Percentiles rank a stretch among this genome's conserved stretches.
Conservation (phyloP, 2,888 invertebrate species). For the Achlya flavicornis region DNA sequence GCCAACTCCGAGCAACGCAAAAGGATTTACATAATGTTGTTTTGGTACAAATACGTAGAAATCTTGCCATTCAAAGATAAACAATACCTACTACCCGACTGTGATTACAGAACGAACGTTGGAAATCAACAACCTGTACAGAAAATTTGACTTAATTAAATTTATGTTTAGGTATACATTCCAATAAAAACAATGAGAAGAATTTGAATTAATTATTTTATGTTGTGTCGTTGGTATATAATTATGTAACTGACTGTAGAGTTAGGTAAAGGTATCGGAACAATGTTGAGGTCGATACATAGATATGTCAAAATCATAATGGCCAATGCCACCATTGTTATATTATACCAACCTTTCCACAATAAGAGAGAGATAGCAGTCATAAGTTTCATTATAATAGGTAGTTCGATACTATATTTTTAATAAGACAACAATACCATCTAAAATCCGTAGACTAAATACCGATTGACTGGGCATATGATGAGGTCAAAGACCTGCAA, state of each 20-base stretch:
- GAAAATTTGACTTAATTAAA: slow-evolving; percentile 40
- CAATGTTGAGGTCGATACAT: no score
- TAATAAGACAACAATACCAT: no score
- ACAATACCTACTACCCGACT: slow-evolving; percentile 23
- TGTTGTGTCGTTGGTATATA: background rate
- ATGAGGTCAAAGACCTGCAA: no score
- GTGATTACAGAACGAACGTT: slow-evolving; percentile 34
- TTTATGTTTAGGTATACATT: slow-evolving; percentile 30
- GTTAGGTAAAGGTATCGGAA: no score
- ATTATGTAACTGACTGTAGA: background rate
- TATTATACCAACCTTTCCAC: no score
- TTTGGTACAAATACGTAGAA: slow-evolving; percentile 15
- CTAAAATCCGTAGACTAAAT: no score
- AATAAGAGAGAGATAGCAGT: no score
- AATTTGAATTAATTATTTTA: slow-evolving; percentile 34
- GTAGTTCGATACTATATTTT: no score
- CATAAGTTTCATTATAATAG: no score
- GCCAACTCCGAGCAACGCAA: background rate
- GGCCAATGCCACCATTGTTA: no score
- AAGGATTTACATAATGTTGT: slow-evolving; percentile 16
- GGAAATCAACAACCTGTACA: slow-evolving; percentile 34
- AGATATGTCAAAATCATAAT: no score
- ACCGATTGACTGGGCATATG: no score
- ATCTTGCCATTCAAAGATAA: slow-evolving; percentile 24
- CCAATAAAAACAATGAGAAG: slow-evolving; percentile 24